These are phyloP conservation scores for Dasypus novemcinctus DNA, from an alignment of 2,113 vertebrate genomes.

Conservation along the genomic window DNA sequence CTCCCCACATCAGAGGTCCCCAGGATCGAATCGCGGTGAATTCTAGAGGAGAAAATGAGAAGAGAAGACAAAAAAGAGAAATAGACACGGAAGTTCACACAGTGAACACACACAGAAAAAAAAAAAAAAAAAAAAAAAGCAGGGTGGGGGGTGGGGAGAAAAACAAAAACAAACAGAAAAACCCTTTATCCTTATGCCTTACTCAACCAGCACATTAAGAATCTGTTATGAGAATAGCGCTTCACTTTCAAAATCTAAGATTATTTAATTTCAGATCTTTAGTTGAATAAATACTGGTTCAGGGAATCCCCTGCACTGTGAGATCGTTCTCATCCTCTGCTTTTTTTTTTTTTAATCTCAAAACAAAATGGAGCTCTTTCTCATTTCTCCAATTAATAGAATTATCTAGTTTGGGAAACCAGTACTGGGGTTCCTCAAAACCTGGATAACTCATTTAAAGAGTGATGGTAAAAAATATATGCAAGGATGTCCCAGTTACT, in stretches of 20 bases:
- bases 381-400: not conserved
- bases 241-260: constrained; percentile 3
- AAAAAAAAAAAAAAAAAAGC: too few species aligned
- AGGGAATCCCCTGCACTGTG: not conserved
- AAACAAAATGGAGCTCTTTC: not conserved
- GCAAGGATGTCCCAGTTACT: not conserved
- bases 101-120: too few species aligned
- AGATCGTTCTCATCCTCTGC: not conserved
- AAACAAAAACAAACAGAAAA: not conserved
- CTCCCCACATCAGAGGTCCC: too few species aligned
- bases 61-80: too few species aligned
- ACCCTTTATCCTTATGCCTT: not conserved
- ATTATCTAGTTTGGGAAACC: not conserved
- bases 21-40: too few species aligned
- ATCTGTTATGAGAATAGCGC: not conserved
- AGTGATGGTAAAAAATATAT: not conserved
- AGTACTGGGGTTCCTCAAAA: not conserved
- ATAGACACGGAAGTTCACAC: too few species aligned
- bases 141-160: too few species aligned
- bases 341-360: not conserved
- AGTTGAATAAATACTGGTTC: not conserved
- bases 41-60: too few species aligned
- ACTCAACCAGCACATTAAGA: not conserved
- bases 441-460: not conserved
- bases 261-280: constrained; percentile 27